Evolutionary conservation across 1,140 invertebrate species (phyloP).

Genomic region (Steinernema feltiae): DNA sequence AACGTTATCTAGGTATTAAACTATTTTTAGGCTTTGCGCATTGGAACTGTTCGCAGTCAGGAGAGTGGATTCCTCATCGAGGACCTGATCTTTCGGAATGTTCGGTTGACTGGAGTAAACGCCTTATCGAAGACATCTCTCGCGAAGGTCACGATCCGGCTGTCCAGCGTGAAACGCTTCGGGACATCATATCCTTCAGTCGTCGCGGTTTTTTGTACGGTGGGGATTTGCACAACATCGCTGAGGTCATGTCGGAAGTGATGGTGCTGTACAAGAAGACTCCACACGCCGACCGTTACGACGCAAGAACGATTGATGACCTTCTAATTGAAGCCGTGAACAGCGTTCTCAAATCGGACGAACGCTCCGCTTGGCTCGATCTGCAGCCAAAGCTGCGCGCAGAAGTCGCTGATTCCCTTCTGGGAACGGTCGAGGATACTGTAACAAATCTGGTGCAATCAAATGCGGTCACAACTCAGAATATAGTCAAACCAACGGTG

Average conservation of each 20-base stretch:
- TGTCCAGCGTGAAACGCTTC: not conserved
- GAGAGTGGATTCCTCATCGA: not conserved
- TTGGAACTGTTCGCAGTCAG: not conserved
- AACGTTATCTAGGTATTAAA: not conserved
- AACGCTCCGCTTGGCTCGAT: conserved; percentile 23
- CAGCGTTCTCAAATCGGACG: not conserved
- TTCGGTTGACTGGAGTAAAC: conserved; percentile 8
- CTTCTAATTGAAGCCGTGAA: not conserved
- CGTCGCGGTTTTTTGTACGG: conserved; percentile 3
- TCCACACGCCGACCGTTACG: not conserved
- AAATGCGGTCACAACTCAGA: not conserved
- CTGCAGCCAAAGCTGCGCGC: conserved; percentile 14
- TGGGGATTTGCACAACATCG: conserved; percentile 9
- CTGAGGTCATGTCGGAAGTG: not conserved
- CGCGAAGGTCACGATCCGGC: conserved; percentile 12
- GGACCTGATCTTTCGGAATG: conserved; percentile 8
- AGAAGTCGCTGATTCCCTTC: not conserved
- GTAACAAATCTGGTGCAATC: not conserved
- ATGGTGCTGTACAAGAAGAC: conserved; percentile 5
- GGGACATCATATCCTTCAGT: not conserved
- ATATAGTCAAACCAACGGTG: not conserved
- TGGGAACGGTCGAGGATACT: not conserved
- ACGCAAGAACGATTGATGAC: not conserved
- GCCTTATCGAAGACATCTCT: conserved; percentile 7
- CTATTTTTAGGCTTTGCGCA: conserved; percentile 14